Base-by-base conservation (phyloP, 1,140 invertebrate species). In the Drosophila parvula region DNA sequence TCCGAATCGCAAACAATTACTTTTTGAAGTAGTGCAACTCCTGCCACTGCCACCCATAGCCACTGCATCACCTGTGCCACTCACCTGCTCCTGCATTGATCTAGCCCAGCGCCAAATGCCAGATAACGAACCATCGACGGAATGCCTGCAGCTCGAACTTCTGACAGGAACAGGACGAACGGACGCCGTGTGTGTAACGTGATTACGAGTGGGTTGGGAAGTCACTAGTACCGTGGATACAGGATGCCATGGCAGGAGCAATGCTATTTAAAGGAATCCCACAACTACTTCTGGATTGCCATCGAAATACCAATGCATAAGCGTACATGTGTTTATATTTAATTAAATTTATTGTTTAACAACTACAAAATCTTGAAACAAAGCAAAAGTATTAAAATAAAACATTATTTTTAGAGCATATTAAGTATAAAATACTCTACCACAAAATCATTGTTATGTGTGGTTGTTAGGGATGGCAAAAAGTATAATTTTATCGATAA, bases 1-100 rank as follows among this genome's bases (percentile, higher is more conserved):
- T 86, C 63, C 79, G 78, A 89, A 89, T 89, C 85, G 84, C 84
- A 89, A 89, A 90, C 84, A 89, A 89, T 89, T 89, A 89, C 85
- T 84, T 89, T 88, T 80, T 88, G 73, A 89, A 88, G 84, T 89
- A 82, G 68, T 83, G 68, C 68, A 57, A 67, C 51, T 32, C 45
- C 62, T 70, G 22, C 18, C 28, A 64, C 53, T 36, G 28, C 62
- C 36, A 44, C n/a, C 11, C 41, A 38, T 48, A 41, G 16, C 36
- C 62, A 63, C 65, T 40, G 64, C 67, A 70, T 71, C 62, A 67
- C 62, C 73, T 75, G 55, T 36, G 56, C 53, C 58, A 45, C 75
- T 79, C 67, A 82, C 80, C 83, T 89, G 77, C 62, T 57, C 74
- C 76, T 34, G 56, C 82, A 86, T 88, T 83, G 79, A 86, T 88